Percentiles rank a stretch among this genome's conserved stretches.
phyloP scores from a whole-genome alignment of 1,140 invertebrate genomes.

The Pseudomyrmex cubaensis region DNA sequence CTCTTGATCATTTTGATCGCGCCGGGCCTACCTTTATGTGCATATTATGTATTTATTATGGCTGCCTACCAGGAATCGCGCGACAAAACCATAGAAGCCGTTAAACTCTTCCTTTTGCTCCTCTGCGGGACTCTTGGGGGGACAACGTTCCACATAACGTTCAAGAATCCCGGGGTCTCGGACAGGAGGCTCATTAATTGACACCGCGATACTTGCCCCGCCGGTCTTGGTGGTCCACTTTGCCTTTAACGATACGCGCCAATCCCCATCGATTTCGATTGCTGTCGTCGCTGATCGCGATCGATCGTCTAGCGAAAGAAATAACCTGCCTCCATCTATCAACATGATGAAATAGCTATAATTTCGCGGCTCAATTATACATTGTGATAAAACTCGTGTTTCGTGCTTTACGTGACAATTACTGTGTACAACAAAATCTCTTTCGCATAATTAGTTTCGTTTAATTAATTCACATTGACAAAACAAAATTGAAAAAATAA shows the following conservation, averaged over 20 bases:
- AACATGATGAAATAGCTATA: neutral
- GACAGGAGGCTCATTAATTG: constrained; percentile 81
- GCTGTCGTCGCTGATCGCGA: constrained; percentile 55
- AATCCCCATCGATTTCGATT: constrained; percentile 68
- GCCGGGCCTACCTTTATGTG: constrained; percentile 83
- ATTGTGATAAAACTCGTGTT: neutral
- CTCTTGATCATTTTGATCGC: constrained; percentile 82
- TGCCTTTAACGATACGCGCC: constrained; percentile 75
- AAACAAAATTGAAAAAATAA: no score
- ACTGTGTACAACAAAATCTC: neutral
- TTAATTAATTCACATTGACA: no score
- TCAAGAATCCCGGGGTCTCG: constrained; percentile 26
- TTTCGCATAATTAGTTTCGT: neutral
- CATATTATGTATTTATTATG: constrained; percentile 85
- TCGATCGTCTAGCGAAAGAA: constrained; percentile 6
- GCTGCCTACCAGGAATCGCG: constrained; percentile 80
- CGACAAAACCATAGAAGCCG: constrained; percentile 81
- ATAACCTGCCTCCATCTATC: constrained; percentile 24
- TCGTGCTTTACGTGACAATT: neutral
- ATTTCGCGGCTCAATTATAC: constrained; percentile 10
- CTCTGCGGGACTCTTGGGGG: constrained; percentile 62
- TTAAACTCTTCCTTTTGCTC: constrained; percentile 73
- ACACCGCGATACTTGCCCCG: constrained; percentile 80
- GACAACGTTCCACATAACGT: constrained; percentile 67
- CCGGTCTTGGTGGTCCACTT: constrained; percentile 81